A percentile compares a stretch with the other conserved stretches of the same genome.
Evolutionary conservation across 2,888 invertebrate genomes (phyloP).

Genomic region (Eudemis profundana): DNA sequence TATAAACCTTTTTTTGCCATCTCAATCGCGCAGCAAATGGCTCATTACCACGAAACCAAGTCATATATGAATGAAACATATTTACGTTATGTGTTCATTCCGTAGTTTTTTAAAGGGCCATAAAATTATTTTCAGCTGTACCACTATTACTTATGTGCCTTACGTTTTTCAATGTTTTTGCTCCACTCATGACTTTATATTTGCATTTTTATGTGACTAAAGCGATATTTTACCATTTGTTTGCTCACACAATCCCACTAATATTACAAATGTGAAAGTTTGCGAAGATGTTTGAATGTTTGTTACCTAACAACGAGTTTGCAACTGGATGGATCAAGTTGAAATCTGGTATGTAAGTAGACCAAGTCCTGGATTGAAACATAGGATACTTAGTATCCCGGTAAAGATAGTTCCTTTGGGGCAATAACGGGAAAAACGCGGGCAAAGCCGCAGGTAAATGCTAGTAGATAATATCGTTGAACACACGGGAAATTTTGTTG

Average conservation of each 20-base stretch:
- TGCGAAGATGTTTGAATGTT: no score
- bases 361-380: no score
- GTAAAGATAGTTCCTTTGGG: no score
- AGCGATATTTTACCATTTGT: background rate
- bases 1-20: constrained; percentile 2
- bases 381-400: no score
- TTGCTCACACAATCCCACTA: background rate
- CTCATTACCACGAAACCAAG: constrained; percentile 16
- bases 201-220: background rate
- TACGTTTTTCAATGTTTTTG: background rate
- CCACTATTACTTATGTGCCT: background rate
- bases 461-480: no score
- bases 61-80: constrained; percentile 25
- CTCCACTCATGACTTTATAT: background rate
- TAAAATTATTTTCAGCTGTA: constrained; percentile 4
- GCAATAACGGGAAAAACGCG: no score
- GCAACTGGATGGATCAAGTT: no score
- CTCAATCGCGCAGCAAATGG: constrained; percentile 1
- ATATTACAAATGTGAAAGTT: no score
- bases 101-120: background rate
- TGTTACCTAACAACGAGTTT: no score
- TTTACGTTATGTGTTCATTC: constrained; percentile 2
- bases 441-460: no score
- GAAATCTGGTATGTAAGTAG: no score
- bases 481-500: no score